Evolutionary conservation across 2,113 vertebrate species (phyloP), one percentile per base, ranked within the genome.

Genomic region (Ceyx cyanopectus): DNA sequence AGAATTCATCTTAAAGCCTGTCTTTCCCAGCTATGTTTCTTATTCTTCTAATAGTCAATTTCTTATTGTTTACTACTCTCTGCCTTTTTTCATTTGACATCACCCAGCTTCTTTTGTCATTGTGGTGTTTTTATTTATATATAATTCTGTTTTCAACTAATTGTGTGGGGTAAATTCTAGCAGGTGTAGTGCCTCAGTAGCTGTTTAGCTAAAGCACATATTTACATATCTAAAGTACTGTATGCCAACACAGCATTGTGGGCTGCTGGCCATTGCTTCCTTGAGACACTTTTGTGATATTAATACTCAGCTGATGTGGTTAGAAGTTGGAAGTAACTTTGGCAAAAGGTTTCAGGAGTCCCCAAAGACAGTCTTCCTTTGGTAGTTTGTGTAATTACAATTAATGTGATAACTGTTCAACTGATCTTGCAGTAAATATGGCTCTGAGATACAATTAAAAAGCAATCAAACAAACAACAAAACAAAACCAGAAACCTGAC

Each of bases 131-230:
- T 1, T 14, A 41, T 24, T 53, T 6, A 37, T 37, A 37, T 11
- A 14, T 29, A 73, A 80, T 66, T 85, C 79, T 93, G 62, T 18
- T 89, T 96, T 95, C 67, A 82, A 53, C 92, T 92, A 92, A 74
- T 76, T 67, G 6, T 74, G 43, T 22, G 51, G 11, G 10, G 4
- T 10, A 65, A 32, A 29, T 86, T 21, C 54, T 84, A 23, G 89
- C 60, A 94, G 74, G 74, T 70, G 30, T 63, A 78, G 41, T 37
- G 53, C 19, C 56, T 79, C 70, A 32, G 82, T 84, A 87, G 26
- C 81, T 90, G 29, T 45, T 90, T 70, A 68, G 23, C 43, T 65
- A 14, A 74, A 92, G 76, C n/a, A 60, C 9, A 77, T 26, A 67
- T 58, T 82, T 51, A 22, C 8, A 5, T 34, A 66, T 48, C 27